Evolutionary conservation across 2,797 vertebrate genomes (phyloP), one percentile per base, ranked within the genome.

Genomic region (Zalophus californianus): DNA sequence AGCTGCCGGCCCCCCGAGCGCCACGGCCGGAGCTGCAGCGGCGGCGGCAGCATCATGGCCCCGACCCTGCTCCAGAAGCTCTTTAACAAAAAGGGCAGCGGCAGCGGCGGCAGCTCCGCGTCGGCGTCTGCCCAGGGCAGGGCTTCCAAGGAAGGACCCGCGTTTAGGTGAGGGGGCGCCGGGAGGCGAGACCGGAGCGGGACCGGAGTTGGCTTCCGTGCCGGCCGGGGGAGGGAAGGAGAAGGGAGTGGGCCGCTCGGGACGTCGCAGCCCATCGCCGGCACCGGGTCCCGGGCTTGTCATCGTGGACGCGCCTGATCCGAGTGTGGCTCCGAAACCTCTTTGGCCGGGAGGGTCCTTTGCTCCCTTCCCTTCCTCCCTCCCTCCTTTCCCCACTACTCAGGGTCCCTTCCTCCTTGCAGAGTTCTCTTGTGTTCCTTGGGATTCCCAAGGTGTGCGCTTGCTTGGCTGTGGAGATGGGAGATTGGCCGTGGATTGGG

Each of bases 1-100:
- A 98, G 91, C 92, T 18, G 82, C 93, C 78, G 97, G 52, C 98
- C 96, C 98, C 99, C 72, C 97, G 98, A 95, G 99, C 98, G 97
- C 41, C 99, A 98, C 96, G 98, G 98, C 98, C 99, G 77, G 90
- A 52, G 91, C 96, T 21, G 94, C 96, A 12, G 96, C 91, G 79
- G 96, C 97, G 78, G 96, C 90, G 70, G 93, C 96, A 56, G 91
- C 97, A 96, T 89, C 95, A 98, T 98, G 98, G 98, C 98, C 97
- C 98, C 98, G 56, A 99, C 99, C n/a, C 98, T 99, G 97, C 98
- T 99, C 70, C 99, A 99, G 97, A 99, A 98, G 98, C 99, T 99
- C 35, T 99, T 99, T 97, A 98, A 98, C 98, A 99, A 99, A 98
- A 99, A 98, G 97, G 98, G 98, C 95, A 91, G 88, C 90, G 82